Evolutionary conservation across 1,140 invertebrate species (phyloP), one percentile per base, ranked within the genome.

Genomic region (Drosophila neocordata): DNA sequence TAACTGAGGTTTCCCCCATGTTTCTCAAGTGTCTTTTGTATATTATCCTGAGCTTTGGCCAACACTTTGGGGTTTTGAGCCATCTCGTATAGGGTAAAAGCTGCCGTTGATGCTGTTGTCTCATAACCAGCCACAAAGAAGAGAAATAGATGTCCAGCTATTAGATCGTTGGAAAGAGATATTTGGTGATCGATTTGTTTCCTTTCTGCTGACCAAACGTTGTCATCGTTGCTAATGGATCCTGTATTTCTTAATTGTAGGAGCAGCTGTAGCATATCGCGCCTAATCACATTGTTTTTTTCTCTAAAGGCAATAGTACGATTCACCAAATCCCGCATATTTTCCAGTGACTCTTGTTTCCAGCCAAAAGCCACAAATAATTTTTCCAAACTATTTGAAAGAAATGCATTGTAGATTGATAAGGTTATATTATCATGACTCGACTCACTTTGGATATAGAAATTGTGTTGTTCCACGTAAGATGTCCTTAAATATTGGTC

Each of bases 101-200:
- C 92, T 4, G 95, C 90, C 0, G 94, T 92, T 1, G 93, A 93
- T 1, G 95, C 93, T 1, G 95, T 95, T 0, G 95, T 96, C 72
- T 96, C 95, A 78, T 94, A 96, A 13, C 95, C 95, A n/a, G 95
- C 95, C 5, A 94, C 69, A 74, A 94, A 94, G 75, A 95, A 95
- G 0, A 95, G 91, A 52, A 95, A 94, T 3, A 93, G 90, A 82
- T 95, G 94, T 0, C 94, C 94, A 0, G 94, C 92, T 35, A 93
- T 89, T 64, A 92, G 82, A 56, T 93, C 92, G 64, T 93, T 91
- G 2, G 92, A 92, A 74, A 93, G 69, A 0, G 83, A 63, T 57
- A 90, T 90, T 0, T 57, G 7, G 1, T 57, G 52, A 11, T 88
- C 55, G 0, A 44, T 63, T 8, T 15, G 5, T 0, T 69, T 20